Evolutionary conservation across 2,113 vertebrate species (phyloP), one percentile per base, ranked within the genome.

Genomic region (Dipodomys ordii): DNA sequence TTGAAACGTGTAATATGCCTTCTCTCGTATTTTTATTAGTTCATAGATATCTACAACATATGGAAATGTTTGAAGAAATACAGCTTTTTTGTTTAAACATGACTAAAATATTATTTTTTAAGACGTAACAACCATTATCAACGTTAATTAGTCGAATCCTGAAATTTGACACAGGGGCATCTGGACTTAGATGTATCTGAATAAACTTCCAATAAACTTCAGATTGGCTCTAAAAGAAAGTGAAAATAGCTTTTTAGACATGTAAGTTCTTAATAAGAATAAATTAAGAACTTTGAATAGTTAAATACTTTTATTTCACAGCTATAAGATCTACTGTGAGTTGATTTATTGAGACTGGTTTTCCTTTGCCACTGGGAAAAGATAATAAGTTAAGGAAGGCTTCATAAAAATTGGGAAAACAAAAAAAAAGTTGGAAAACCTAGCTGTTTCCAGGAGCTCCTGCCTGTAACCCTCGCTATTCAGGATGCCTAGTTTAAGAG

Each of bases 161-260:
- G 46, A 94, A 83, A 65, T 93, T 49, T 28, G 39, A 90, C 12
- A 32, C 4, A 12, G n/a, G 39, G 27, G 74, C 28, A 73, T 53
- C 19, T 83, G 46, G 23, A 67, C 5, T 35, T n/a, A 79, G 81
- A 57, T 79, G 19, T 68, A 35, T 83, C 68, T 87, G 62, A 90
- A 77, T 76, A 64, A 89, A 87, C 19, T 91, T 28, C 39, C 10
- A 80, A 39, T 86, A 93, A 39, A 39, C 39, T 39, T 39, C 91
- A 91, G 80, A 69, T 82, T 62, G 13, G 27, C 60, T 83, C 28
- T 74, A 87, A 92, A 89, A 92, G 69, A 92, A 89, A 91, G 69
- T 81, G 84, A 91, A 25, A 83, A 77, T 69, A 60, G 22, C 46
- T 79, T 32, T 35, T 35, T 8, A 53, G 74, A 86, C 73, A 67